Evolutionary conservation across 2,888 invertebrate genomes (phyloP), one percentile per base, ranked within the genome.

Genomic region (Noctua fimbriata): DNA sequence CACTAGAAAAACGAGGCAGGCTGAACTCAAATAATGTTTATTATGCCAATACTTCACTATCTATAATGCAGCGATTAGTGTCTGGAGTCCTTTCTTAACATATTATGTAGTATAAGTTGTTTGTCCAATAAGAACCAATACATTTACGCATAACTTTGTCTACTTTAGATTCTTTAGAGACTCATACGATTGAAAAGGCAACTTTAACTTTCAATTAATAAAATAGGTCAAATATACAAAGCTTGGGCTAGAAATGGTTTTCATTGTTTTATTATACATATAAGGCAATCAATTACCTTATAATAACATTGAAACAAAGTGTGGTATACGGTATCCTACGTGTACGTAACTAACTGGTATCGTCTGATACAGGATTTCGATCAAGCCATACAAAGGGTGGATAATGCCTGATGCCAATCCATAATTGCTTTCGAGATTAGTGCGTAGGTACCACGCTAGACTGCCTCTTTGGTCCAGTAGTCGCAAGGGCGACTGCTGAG

Each of bases 351-450:
- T n/a, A 18, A 55, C 28, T 63, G 28, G 41, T 14, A 47, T 70
- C 16, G 32, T 32, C 47, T 69, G 70, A 81, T 80, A 78, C 28
- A 69, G 69, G 70, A 55, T 81, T 82, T 81, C 72, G 82, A 82
- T 87, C 73, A 82, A 69, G 52, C 1, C 24, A 60, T 52, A 78
- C 69, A 79, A 82, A 58, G 67, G 67, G 24, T 74, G 41, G 66
- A 79, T 44, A 41, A 32, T 58, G 32, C 41, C 49, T 60, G 41
- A 72, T 78, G 69, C 69, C 69, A 78, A 82, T 78, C 69, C 65
- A 70, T 41, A 69, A 82, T 82, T 82, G 71, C 60, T 80, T 76
- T 81, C 52, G 18, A 69, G 67, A 77, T 77, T 78, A 76, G 65
- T 73, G 66, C 36, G 16, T 41, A 24, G 1, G 0, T 52, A 41